Evolutionary conservation across 2,888 invertebrate genomes (phyloP).

Genomic region (Cyaniris semiargus): DNA sequence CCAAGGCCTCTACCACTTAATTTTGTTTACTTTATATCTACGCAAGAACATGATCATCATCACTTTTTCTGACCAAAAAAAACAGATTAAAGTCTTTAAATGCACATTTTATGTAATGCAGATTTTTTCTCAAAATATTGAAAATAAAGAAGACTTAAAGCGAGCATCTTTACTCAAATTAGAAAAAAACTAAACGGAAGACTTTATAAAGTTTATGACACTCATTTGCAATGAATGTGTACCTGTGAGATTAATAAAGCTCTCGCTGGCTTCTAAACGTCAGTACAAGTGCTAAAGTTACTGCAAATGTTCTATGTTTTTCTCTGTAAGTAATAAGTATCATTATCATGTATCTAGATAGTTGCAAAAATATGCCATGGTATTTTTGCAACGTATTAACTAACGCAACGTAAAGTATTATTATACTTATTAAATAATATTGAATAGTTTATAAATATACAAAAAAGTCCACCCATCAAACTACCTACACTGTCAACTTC

Average conservation of each 20-base stretch:
- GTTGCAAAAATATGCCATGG: background rate
- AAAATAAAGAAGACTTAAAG: background rate
- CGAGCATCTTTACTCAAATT: background rate
- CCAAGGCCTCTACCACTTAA: slow-evolving; percentile 23
- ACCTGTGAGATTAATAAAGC: slow-evolving; percentile 27
- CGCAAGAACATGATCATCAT: background rate
- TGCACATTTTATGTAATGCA: background rate
- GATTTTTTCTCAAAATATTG: background rate
- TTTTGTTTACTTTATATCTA: background rate
- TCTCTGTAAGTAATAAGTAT: background rate
- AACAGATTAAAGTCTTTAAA: background rate
- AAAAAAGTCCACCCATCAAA: background rate
- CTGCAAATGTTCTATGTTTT: slow-evolving; percentile 6
- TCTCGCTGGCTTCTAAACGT: background rate
- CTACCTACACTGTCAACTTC: background rate
- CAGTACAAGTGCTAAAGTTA: slow-evolving; percentile 19
- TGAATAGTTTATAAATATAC: background rate
- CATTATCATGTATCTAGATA: background rate
- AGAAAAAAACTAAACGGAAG: background rate
- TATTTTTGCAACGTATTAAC: no score
- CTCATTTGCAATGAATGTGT: slow-evolving; percentile 10
- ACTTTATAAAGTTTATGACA: background rate
- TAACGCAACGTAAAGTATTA: no score
- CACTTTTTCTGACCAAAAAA: background rate
- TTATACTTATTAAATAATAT: no score